These are phyloP conservation scores for Cephus rjabovi DNA, from an alignment of 2,888 invertebrate species.

Conservation along the genomic window DNA sequence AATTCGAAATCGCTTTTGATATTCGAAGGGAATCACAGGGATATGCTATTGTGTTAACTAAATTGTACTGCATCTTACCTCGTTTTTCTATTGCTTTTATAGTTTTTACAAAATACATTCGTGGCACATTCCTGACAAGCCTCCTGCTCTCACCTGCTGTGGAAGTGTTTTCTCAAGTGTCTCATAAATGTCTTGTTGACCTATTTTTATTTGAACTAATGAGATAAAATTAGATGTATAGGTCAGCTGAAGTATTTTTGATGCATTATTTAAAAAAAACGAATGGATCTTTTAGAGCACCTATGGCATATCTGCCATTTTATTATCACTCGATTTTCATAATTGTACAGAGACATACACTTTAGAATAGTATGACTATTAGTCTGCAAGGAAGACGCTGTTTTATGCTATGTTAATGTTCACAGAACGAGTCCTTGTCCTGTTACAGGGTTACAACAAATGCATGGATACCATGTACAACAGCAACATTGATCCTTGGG, in stretches of 20 bases:
- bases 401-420: neutral
- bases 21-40: neutral
- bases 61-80: neutral
- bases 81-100: neutral
- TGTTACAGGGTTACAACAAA: neutral
- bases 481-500: constrained; percentile 62
- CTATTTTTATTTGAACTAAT: neutral
- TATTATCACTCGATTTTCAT: neutral
- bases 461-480: constrained; percentile 48
- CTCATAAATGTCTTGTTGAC: neutral
- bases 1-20: neutral
- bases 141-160: neutral
- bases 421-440: neutral
- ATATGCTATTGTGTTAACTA: neutral
- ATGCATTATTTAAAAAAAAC: neutral
- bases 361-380: neutral
- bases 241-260: neutral
- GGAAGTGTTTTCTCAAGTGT: neutral
- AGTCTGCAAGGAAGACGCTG: neutral
- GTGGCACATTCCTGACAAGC: neutral
- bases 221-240: neutral
- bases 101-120: neutral
- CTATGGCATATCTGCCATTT: neutral
- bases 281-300: neutral
- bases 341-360: neutral